A percentile compares a stretch with the other conserved stretches of the same genome.
Conservation (phyloP, 2,797 vertebrate genomes). For the Pelodytes ibericus region DNA sequence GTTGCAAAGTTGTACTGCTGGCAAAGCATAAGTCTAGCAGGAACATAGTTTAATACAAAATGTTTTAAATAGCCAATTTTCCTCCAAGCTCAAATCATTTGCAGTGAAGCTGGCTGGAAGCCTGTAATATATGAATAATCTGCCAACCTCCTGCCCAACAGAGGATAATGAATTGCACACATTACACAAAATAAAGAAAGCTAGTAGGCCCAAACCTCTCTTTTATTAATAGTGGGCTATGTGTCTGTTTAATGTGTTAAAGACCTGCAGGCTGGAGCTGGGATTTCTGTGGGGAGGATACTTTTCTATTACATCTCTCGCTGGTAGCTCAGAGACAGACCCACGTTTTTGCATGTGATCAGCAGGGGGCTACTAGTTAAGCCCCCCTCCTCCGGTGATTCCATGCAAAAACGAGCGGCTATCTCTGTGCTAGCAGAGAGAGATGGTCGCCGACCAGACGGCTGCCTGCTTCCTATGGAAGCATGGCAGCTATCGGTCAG, state of each 20-base stretch:
- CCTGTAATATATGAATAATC: background rate
- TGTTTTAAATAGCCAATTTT: constrained; percentile 37
- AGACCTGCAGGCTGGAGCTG: too few species aligned
- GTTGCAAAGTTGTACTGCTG: constrained; percentile 28
- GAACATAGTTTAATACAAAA: constrained; percentile 38
- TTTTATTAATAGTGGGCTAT: background rate
- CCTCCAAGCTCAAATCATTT: constrained; percentile 28
- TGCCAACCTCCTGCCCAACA: constrained; percentile 37
- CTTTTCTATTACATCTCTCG: too few species aligned
- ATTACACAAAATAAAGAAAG: background rate
- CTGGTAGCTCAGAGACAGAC: too few species aligned
- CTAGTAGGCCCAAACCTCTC: background rate
- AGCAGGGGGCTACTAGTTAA: too few species aligned
- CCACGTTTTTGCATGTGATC: too few species aligned
- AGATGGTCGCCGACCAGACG: too few species aligned
- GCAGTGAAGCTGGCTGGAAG: constrained; percentile 4
- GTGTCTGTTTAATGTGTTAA: background rate
- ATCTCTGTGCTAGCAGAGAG: too few species aligned
- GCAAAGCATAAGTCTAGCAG: constrained; percentile 36
- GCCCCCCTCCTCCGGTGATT: too few species aligned
- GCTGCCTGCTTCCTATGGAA: too few species aligned
- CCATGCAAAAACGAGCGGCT: too few species aligned
- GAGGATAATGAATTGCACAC: constrained; percentile 34
- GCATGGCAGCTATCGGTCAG: too few species aligned
- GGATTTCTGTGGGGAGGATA: too few species aligned